Evolutionary conservation across 2,113 vertebrate species (phyloP), one percentile per base, ranked within the genome.

Genomic region (Pristiophorus japonicus): DNA sequence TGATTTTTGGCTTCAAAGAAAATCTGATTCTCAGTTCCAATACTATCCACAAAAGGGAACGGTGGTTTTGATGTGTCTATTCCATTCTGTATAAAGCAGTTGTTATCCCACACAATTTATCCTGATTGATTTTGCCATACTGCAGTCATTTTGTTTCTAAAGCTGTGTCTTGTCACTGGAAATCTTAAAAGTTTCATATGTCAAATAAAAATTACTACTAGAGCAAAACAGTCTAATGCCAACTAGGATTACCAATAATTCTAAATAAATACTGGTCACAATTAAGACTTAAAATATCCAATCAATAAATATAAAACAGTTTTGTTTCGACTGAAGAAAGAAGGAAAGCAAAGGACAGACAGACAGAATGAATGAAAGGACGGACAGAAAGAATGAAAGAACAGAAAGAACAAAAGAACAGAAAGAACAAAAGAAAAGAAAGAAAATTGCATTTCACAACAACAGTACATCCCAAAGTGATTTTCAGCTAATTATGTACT

Each of bases 71-170:
- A 94, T 70, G 10, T 88, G 42, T 67, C 92, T 47, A 47, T 67
- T 70, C 22, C 22, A 67, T 70, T 94, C 65, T 16, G 22, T 47
- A 67, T 47, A 94, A 67, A 94, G 45, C 22, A 70, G 27, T 67
- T 94, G 92, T 34, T 94, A 30, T 45, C 24, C 65, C 66, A 66
- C 22, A 42, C 91, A 94, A 94, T 94, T 94, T 94, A 94, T 45
- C 34, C 63, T 38, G 63, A 94, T 94, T 94, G 63, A 66, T 94
- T 94, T 94, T 66, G 62, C 65, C 91, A 94, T 94, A n/a, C 65
- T 38, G 38, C 20, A 45, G 87, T 59, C 63, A 94, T 94, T 51
- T 66, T 94, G 91, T 66, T 67, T 22, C 45, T 45, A 94, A 42
- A 65, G 38, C 38, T 66, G 62, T 42, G 62, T 10, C 62, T 38